phyloP scores from a whole-genome alignment of 2,888 invertebrate species.

The Plagiodera versicolora region DNA sequence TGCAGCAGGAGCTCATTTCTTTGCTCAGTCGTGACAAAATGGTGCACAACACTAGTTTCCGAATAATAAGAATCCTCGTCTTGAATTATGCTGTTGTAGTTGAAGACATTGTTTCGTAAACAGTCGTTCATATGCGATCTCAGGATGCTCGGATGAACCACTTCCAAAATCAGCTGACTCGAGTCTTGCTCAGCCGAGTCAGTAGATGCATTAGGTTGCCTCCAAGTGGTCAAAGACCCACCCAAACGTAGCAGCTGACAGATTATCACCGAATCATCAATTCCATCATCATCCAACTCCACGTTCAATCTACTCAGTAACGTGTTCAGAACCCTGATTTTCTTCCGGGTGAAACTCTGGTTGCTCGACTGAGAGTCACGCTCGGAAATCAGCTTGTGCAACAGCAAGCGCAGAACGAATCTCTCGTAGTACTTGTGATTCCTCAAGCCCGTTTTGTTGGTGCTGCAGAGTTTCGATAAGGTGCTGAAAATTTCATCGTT shows the following conservation, averaged over 20 bases:
- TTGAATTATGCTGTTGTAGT: slow-evolving; percentile 33
- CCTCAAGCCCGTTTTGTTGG: slow-evolving; percentile 13
- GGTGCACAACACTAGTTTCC: slow-evolving; percentile 30
- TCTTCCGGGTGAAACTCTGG: slow-evolving; percentile 17
- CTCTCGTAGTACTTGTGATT: slow-evolving; percentile 21
- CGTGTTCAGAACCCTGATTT: slow-evolving; percentile 21
- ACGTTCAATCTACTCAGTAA: slow-evolving; percentile 29
- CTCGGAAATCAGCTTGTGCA: slow-evolving; percentile 27
- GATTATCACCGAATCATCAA: slow-evolving; percentile 32
- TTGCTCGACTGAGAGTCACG: not conserved
- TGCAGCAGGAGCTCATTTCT: slow-evolving; percentile 33
- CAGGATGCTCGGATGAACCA: slow-evolving; percentile 29
- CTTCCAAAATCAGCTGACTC: slow-evolving; percentile 26
- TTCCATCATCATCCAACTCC: slow-evolving; percentile 24
- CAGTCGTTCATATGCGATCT: slow-evolving; percentile 37
- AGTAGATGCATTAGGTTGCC: not conserved
- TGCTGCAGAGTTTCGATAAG: slow-evolving; percentile 23
- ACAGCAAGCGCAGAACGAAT: slow-evolving; percentile 30
- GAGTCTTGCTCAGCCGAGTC: not conserved
- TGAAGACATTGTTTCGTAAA: slow-evolving; percentile 28
- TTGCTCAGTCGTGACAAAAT: slow-evolving; percentile 23
- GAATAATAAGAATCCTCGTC: slow-evolving; percentile 29
- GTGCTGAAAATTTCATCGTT: slow-evolving; percentile 28
- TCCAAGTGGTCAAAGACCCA: slow-evolving; percentile 27
- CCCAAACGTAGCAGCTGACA: slow-evolving; percentile 35